Conservation (phyloP, 2,113 vertebrate genomes). For the Podocnemis expansa region DNA sequence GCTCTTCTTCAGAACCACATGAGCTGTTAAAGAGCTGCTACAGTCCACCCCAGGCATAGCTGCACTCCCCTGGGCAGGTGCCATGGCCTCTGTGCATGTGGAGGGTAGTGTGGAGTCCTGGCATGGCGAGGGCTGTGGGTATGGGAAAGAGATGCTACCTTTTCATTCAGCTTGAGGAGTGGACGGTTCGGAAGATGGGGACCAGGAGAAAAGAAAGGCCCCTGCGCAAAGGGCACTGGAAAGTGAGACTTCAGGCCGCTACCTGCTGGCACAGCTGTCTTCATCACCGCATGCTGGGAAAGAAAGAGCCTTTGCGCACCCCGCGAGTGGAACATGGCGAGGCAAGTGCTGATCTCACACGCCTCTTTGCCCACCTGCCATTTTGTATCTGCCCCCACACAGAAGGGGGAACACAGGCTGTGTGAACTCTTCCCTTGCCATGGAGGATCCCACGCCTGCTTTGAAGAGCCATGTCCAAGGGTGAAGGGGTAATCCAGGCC, state of each 20-base stretch:
- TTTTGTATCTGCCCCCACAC: background rate
- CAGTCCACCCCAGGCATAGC: background rate
- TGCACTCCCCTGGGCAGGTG: background rate
- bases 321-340: background rate
- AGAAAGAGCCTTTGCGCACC: background rate
- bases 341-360: too few species aligned
- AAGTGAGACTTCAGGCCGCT: background rate
- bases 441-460: background rate
- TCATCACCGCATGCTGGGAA: background rate
- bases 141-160: background rate
- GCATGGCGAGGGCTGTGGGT: too few species aligned
- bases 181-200: background rate
- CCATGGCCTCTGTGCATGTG: background rate
- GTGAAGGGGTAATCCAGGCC: background rate
- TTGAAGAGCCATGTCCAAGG: background rate
- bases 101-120: background rate
- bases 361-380: too few species aligned
- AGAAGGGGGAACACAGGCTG: background rate
- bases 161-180: background rate
- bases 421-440: background rate
- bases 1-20: too few species aligned
- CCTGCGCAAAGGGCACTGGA: background rate
- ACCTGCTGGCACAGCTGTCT: background rate
- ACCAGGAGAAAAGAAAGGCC: background rate
- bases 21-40: background rate